Base-by-base conservation (phyloP, 2,888 invertebrate genomes). In the Liodrosophila aerea region DNA sequence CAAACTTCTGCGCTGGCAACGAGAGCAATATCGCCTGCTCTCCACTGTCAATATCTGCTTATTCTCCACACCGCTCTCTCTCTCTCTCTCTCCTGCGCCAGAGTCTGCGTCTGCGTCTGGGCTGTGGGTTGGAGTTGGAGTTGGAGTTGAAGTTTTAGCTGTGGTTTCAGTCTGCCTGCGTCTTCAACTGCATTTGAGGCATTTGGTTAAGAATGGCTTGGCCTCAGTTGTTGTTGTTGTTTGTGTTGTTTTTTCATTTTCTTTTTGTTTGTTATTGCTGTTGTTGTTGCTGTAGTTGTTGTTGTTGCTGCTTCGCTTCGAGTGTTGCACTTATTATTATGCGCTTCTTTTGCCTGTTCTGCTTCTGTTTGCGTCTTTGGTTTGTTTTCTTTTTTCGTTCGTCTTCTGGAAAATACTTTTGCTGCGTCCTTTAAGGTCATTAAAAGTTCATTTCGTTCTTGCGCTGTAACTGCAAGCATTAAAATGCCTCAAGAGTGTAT, bases 401-500 rank as follows among this genome's bases (percentile, higher is more conserved):
- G 58, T 54, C 46, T 49, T 64, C 70, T 73, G 73, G 76, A 53
- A 54, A 64, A 65, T 62, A 66, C 76, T 73, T 76, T 73, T 73
- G 67, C 66, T 74, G 66, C 86, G 88, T 88, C 87, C 86, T 86
- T 86, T 80, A 86, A 86, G 86, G 88, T 86, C 86, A 86, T 88
- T 87, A 75, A 84, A 84, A 76, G 69, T 60, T 53, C 41, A 53
- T 63, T 59, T 41, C 39, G 36, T 73, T 22, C 22, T 4, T 12
- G n/a, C n/a, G n/a, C n/a, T n/a, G n/a, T n/a, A n/a, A 5, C 22
- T 22, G 22, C 22, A 2, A 22, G 5, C 22, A 22, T 22, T 22
- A 22, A 22, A 2, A 22, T 22, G 22, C 22, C 22, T 22, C 3
- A 5, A 22, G 22, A 22, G 22, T 5, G 22, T 22, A 22, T 22